Conservation (phyloP, 2,113 vertebrate species). For the Castor canadensis region DNA sequence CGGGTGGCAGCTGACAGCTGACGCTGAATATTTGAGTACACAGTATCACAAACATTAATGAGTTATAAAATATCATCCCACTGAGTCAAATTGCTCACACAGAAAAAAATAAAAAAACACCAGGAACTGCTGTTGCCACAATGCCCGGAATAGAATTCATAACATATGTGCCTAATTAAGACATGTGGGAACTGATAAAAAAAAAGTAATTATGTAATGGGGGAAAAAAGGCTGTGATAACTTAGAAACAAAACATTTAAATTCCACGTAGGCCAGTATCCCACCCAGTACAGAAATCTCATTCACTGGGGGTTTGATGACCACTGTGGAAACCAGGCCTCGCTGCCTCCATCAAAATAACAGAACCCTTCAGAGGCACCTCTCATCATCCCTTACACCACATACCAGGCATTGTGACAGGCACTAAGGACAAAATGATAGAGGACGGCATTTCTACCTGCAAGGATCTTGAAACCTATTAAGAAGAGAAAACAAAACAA, state of each 20-base stretch:
- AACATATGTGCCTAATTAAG: constrained; percentile 39
- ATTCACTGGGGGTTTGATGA: neutral
- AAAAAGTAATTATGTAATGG: constrained; percentile 58
- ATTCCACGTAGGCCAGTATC: neutral
- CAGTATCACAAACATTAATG: constrained; percentile 30
- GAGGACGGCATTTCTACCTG: neutral
- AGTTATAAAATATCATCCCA: constrained; percentile 53
- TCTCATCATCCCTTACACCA: neutral
- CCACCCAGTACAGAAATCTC: neutral
- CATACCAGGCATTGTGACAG: neutral
- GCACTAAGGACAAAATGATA: neutral
- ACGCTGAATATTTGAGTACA: neutral
- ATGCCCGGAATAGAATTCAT: constrained; percentile 53
- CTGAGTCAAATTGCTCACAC: constrained; percentile 40
- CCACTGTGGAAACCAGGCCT: neutral
- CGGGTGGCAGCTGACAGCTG: neutral
- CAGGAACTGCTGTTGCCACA: neutral
- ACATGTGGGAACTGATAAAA: constrained; percentile 32
- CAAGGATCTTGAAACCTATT: neutral
- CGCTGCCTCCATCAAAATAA: too few relatives aligned
- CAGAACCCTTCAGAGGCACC: neutral
- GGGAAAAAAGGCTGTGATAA: neutral
- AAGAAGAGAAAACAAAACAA: neutral
- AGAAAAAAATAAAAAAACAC: neutral
- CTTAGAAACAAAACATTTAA: constrained; percentile 14